phyloP scores from a whole-genome alignment of 2,113 vertebrate genomes.

The Cynopterus brachyotis region DNA sequence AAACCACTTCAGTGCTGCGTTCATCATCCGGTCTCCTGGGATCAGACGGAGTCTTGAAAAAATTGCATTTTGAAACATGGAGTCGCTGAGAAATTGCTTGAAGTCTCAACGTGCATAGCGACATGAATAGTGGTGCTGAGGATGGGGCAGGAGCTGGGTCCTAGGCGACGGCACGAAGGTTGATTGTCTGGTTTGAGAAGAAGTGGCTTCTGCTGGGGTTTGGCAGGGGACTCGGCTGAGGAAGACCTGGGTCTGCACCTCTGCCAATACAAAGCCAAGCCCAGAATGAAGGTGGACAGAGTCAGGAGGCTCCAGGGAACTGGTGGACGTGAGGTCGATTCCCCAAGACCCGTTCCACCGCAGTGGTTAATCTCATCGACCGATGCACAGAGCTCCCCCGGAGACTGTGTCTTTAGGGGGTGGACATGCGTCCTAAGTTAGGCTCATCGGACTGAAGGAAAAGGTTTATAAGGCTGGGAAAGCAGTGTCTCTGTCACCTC shows the following conservation, averaged over 20 bases:
- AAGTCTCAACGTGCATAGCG: accelerated
- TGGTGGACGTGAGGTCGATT: accelerated
- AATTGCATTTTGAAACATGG: not conserved
- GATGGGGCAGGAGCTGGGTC: accelerated
- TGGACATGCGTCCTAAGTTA: accelerated
- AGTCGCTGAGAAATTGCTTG: not conserved
- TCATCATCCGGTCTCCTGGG: not conserved
- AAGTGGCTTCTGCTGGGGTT: not conserved
- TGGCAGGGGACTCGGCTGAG: not conserved
- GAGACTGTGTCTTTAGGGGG: accelerated
- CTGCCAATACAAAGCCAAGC: not conserved
- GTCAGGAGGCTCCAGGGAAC: accelerated
- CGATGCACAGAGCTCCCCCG: accelerated
- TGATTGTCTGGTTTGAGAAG: accelerated
- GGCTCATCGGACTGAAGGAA: not conserved
- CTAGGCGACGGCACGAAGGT: accelerated
- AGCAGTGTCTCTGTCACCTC: not conserved
- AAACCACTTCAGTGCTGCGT: too few species aligned
- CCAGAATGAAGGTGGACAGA: not conserved
- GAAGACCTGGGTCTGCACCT: not conserved
- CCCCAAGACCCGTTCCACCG: accelerated
- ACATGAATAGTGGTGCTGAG: too few species aligned
- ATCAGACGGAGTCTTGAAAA: accelerated
- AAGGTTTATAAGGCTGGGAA: too few species aligned
- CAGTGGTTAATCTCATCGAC: accelerated